Percentiles rank a stretch among this genome's conserved stretches.
phyloP scores from a whole-genome alignment of 1,140 invertebrate genomes.

The Caenorhabditis latens region DNA sequence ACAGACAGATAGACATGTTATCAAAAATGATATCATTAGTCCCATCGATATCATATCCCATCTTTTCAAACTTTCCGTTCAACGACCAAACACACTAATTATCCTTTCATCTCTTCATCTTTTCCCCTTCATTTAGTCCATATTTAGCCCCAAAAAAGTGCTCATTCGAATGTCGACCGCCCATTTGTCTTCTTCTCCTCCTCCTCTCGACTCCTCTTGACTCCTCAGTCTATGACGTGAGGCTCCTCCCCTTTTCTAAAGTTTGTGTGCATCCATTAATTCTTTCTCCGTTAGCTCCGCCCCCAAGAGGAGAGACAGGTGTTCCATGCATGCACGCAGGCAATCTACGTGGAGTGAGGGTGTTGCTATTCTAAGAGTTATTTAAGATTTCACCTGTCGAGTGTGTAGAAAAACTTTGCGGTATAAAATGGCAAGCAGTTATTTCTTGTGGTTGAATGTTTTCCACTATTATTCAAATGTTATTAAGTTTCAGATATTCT shows the following conservation, averaged over 20 bases:
- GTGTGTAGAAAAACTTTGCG: not conserved
- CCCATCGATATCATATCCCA: not conserved
- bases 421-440: not conserved
- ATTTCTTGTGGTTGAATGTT: not conserved
- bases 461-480: not conserved
- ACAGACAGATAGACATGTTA: too few relatives aligned
- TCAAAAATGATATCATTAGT: too few relatives aligned
- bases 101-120: not conserved
- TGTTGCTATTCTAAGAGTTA: not conserved
- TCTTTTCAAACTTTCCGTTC: slow-evolving; percentile 18
- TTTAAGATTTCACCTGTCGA: not conserved
- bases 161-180: not conserved
- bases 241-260: not conserved
- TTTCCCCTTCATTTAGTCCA: not conserved
- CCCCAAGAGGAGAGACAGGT: not conserved
- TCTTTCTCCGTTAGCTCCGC: not conserved
- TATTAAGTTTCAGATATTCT: too few relatives aligned
- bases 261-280: not conserved
- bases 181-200: slow-evolving; percentile 10
- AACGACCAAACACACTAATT: not conserved
- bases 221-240: not conserved
- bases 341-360: not conserved
- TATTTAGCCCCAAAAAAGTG: not conserved
- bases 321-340: not conserved
- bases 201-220: not conserved